Percentiles rank a stretch among this genome's conserved stretches.
These are phyloP conservation scores for Catagonus wagneri DNA, from an alignment of 2,113 vertebrate species.

Conservation along the genomic window DNA sequence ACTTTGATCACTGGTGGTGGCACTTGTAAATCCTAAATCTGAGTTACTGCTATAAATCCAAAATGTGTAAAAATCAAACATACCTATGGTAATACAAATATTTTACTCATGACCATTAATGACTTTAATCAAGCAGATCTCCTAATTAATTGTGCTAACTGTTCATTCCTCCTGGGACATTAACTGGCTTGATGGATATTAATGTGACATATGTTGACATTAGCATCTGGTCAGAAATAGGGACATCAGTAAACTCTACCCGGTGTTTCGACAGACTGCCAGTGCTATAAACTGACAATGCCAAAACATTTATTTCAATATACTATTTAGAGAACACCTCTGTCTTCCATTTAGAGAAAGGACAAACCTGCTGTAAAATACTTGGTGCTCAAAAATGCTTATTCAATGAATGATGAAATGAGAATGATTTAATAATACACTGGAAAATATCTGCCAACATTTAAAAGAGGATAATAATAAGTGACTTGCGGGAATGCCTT, in stretches of 20 bases:
- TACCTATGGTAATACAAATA: constrained; percentile 14
- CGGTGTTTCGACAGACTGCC: constrained; percentile 19
- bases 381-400: constrained; percentile 17
- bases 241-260: constrained; percentile 37
- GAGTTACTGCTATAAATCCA: neutral
- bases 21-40: neutral
- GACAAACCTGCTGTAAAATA: constrained; percentile 35
- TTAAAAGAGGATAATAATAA: neutral
- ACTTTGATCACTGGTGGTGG: constrained; percentile 15
- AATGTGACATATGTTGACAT: constrained; percentile 41
- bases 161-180: constrained; percentile 64
- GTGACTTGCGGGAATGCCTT: neutral
- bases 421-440: constrained; percentile 12
- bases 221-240: constrained; percentile 59
- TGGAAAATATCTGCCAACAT: constrained; percentile 46
- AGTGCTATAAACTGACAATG: neutral
- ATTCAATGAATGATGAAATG: neutral
- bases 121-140: constrained; percentile 55
- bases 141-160: constrained; percentile 70
- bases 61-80: constrained; percentile 51
- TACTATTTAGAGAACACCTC: constrained; percentile 31
- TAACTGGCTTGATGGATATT: constrained; percentile 54
- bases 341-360: constrained; percentile 51
- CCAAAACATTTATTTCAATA: constrained; percentile 44
- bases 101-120: constrained; percentile 44